Evolutionary conservation across 1,140 invertebrate species (phyloP).

Genomic region (Aphaenogaster floridana): DNA sequence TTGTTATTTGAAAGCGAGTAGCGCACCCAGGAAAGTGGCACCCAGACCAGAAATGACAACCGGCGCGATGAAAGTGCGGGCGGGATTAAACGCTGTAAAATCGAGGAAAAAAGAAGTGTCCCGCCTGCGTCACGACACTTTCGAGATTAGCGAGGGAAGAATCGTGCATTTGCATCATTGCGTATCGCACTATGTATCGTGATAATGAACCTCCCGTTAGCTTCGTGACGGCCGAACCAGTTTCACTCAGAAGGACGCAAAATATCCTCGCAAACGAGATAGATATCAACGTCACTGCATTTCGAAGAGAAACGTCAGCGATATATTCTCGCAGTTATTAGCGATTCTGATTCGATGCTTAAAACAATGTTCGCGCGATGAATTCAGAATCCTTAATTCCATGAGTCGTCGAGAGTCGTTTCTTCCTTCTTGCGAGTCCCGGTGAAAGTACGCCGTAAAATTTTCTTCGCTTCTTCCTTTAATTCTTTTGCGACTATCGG

Average conservation of each 20-base stretch:
- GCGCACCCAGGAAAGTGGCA: background rate
- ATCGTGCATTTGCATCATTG: background rate
- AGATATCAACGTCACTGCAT: background rate
- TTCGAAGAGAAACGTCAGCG: background rate
- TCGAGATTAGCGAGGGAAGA: background rate
- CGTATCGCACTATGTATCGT: background rate
- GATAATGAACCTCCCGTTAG: background rate
- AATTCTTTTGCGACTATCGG: background rate
- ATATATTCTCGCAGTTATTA: background rate
- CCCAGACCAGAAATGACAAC: background rate
- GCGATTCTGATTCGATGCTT: background rate
- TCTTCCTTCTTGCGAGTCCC: background rate
- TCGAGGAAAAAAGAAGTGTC: background rate
- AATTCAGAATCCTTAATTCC: background rate
- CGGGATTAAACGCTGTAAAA: background rate
- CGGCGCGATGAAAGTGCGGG: constrained; percentile 20
- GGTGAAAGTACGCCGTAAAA: constrained; percentile 1
- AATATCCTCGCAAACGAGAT: background rate
- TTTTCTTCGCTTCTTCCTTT: background rate
- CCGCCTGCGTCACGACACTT: background rate
- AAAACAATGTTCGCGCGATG: background rate
- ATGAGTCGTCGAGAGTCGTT: background rate
- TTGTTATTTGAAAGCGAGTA: constrained; percentile 22
- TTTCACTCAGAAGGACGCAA: background rate
- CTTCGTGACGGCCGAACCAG: background rate